Evolutionary conservation across 2,797 vertebrate species (phyloP), one percentile per base, ranked within the genome.

Genomic region (Craterocephalus amniculus): DNA sequence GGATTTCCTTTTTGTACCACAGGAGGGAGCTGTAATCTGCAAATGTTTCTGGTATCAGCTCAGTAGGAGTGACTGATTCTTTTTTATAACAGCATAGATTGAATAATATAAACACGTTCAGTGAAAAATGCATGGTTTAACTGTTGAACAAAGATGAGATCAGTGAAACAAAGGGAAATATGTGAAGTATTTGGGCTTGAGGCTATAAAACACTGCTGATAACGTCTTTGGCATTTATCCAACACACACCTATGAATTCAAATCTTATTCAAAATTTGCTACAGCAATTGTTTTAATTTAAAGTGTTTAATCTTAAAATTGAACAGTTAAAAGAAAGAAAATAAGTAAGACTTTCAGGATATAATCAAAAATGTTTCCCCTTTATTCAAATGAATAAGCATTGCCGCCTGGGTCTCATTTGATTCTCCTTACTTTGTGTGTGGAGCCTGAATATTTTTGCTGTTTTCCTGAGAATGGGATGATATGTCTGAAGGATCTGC

Each of bases 1-100:
- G 12, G n/a, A 20, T 43, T 79, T 22, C 54, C 22, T 7, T 6
- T 40, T 26, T 69, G 1, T 0, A 70, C 91, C 91, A 92, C 90
- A 80, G 0, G 92, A 73, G 85, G 90, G 90, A 58, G 90, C 90
- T 80, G 52, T 52, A 58, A 60, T 63, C 76, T 63, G n/a, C 48
- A 45, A 74, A 69, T 61, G 26, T 32, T 45, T 48, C 31, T 67
- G 31, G 2, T 11, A 11, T 43, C 18, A 52, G 27, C 34, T 38
- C 22, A 31, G 8, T 40, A 34, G 16, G 35, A 26, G 16, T 20
- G 10, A 22, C n/a, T 22, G 20, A 51, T 9, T 4, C n/a, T n/a
- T 31, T 22, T 36, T 14, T 14, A 59, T 31, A 6, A 4, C n/a
- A 27, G 58, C 29, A 22, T 48, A 22, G n/a, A 48, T 43, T 43